These are phyloP conservation scores for Atherix ibis DNA, from an alignment of 2,888 invertebrate genomes.

Conservation along the genomic window DNA sequence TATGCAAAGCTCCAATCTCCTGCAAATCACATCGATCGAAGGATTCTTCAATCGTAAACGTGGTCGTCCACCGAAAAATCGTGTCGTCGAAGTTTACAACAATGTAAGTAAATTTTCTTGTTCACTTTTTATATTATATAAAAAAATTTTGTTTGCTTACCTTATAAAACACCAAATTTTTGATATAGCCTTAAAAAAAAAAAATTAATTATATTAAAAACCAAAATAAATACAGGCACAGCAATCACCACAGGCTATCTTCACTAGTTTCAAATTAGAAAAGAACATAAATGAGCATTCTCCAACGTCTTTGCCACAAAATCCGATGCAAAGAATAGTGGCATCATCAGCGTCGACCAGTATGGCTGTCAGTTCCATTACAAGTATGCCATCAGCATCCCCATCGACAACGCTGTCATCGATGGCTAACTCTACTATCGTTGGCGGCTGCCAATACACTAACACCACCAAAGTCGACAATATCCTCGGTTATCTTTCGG, in stretches of 20 bases:
- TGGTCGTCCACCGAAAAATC: conserved; percentile 92
- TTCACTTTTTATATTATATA: background rate
- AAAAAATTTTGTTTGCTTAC: no score
- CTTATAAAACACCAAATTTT: no score
- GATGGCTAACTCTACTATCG: conserved; percentile 20
- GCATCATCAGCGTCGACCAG: background rate
- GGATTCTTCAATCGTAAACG: conserved; percentile 86
- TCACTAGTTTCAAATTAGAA: conserved; percentile 83
- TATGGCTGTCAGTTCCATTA: background rate
- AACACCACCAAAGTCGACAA: background rate
- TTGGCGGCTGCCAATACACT: no score
- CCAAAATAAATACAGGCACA: no score
- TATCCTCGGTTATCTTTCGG: background rate
- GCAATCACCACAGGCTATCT: conserved; percentile 74
- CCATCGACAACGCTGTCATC: no score
- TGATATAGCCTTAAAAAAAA: no score
- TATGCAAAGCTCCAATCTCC: conserved; percentile 14
- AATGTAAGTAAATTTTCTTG: conserved; percentile 40
- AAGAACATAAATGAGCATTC: conserved; percentile 35
- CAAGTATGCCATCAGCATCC: conserved; percentile 1
- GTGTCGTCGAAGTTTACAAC: conserved; percentile 82
- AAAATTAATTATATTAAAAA: no score
- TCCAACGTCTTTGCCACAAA: conserved; percentile 15
- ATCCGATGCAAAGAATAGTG: no score
- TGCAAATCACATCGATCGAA: conserved; percentile 54